Base-by-base conservation (phyloP, 2,888 invertebrate genomes). In the Lissonota sp. region DNA sequence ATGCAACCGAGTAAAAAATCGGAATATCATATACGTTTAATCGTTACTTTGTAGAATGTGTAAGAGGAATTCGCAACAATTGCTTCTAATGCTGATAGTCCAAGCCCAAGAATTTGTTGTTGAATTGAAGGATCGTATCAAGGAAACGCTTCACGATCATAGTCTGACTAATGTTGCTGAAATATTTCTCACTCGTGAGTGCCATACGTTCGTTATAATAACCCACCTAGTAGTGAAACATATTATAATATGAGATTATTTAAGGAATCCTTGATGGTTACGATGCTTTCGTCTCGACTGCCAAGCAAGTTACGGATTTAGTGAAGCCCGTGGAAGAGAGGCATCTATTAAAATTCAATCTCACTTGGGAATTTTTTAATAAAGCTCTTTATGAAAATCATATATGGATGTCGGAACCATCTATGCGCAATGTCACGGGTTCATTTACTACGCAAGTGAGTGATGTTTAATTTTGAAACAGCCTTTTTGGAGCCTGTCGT, bases 351-450 rank as follows among this genome's bases (percentile, higher is more conserved):
- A 94, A 94, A 86, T 95, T 95, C 87, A 94, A 94, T 86, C 93
- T 96, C 62, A 95, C 95, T 5, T 96, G 96, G 95, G 94, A 95
- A 86, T 93, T 95, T 86, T 94, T 95, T 82, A 95, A 95, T 91
- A 95, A 95, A 87, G 95, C 95, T 87, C 93, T 96, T 83, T 96
- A 95, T 91, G 95, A 95, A 80, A 94, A 89, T 81, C 91, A 90
- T 82, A 91, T 92, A 60, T 92, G 92, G 82, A 92, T 85, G 84
- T 85, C 93, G 55, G 94, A 95, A 89, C 93, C 94, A 58, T 90
- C 94, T 66, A 93, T 95, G 81, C 94, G 94, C 86, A 94, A 93
- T 84, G 74, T 79, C 7, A 82, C 82, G 14, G 79, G 74, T 46
- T 75, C 79, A 14, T 82, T 82, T 44, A 75, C 82, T 8, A 82